Evolutionary conservation across 2,113 vertebrate genomes (phyloP), one percentile per base, ranked within the genome.

Genomic region (Cebidichthys violaceus): DNA sequence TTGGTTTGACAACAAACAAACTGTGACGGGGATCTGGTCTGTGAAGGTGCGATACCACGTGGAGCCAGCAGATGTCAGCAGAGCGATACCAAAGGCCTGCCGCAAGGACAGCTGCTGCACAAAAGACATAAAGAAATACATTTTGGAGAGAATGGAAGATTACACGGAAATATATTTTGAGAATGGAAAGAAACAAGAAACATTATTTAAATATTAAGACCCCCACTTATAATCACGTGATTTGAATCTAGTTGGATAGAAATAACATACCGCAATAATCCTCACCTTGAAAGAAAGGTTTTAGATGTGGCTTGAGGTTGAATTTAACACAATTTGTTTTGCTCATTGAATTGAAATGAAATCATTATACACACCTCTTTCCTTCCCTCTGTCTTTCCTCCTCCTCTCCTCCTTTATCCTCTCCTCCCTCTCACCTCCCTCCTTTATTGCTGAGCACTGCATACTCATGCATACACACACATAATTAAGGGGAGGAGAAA

Each of bases 401-500:
- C 50, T 47, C 47, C 68, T 39, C n/a, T 17, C 59, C 79, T 79
- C 52, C 65, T 69, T 60, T 50, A 39, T 64, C 66, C 24, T 24
- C 39, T 39, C 47, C 65, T 47, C 35, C 52, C 47, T 66, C 47
- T 31, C 43, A 24, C 31, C 59, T 52, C 68, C 50, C 64, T 79
- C 39, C 78, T 70, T 72, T 24, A 37, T 39, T 66, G 72, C 77
- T 75, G 75, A 88, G 55, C 2, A 18, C 74, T 68, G 57, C 80
- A 70, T 33, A 68, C 57, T 17, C 79, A 33, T 7, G 33, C 61
- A 79, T 57, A 52, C 37, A 79, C 20, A 69, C 54, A 14, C 31
- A 57, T 65, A 59, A 86, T 76, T 66, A 81, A 69, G 57, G n/a
- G 43, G 75, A 57, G 50, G 43, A 71, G 71, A 70, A 75, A 66